A percentile compares a stretch with the other conserved stretches of the same genome.
These are phyloP conservation scores for Syncerus caffer DNA, from an alignment of 2,797 vertebrate species.

Conservation along the genomic window DNA sequence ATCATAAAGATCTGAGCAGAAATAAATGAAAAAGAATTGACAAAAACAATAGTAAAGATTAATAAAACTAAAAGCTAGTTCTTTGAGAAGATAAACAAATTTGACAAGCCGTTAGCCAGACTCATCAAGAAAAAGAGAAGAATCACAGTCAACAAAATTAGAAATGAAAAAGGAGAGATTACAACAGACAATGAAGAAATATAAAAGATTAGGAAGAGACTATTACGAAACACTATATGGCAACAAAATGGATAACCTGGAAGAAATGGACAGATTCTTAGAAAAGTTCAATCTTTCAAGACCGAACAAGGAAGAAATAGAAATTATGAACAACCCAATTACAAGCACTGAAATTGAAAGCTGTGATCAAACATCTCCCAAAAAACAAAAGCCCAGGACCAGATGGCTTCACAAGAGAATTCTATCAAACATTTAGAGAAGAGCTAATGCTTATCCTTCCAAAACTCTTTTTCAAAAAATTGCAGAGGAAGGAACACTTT, in stretches of 20 bases:
- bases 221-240: not conserved
- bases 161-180: not conserved
- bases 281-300: not conserved
- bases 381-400: not conserved
- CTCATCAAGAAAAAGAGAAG: not conserved
- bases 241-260: not conserved
- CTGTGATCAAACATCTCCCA: not conserved
- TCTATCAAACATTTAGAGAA: not conserved
- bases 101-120: fast-evolving
- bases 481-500: not conserved
- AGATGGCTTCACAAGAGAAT: not conserved
- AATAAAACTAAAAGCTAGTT: not conserved
- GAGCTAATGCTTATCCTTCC: not conserved
- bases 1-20: not conserved
- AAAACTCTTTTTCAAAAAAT: not conserved
- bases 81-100: not conserved
- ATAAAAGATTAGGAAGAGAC: not conserved
- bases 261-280: not conserved
- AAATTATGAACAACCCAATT: not conserved
- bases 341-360: not conserved
- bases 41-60: not conserved
- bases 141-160: not conserved
- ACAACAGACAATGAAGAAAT: not conserved
- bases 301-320: not conserved
- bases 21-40: not conserved